Evolutionary conservation across 2,113 vertebrate genomes (phyloP).

Genomic region (Centropristis striata): DNA sequence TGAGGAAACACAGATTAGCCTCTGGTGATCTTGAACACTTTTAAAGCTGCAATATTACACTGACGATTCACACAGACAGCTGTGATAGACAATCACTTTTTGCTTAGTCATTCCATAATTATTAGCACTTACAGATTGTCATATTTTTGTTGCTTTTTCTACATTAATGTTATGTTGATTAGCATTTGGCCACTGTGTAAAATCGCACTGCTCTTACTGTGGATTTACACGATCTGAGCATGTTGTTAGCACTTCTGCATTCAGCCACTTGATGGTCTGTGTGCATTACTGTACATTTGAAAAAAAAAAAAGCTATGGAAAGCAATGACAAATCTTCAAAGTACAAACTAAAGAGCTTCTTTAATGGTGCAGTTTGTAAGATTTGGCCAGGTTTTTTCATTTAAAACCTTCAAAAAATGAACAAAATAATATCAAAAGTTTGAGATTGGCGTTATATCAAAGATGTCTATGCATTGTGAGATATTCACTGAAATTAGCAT

Average conservation of each 20-base stretch:
- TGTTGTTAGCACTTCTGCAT: slow-evolving; percentile 31
- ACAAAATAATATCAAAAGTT: no score
- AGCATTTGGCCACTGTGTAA: slow-evolving; percentile 71
- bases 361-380: no score
- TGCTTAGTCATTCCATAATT: slow-evolving; percentile 58
- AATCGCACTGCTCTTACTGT: slow-evolving; percentile 19
- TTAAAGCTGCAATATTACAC: slow-evolving; percentile 80
- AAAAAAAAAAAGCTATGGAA: no score
- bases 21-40: slow-evolving; percentile 59
- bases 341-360: no score
- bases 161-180: slow-evolving; percentile 52
- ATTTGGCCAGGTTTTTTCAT: no score
- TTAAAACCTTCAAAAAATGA: no score
- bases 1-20: slow-evolving; percentile 42
- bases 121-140: slow-evolving; percentile 59
- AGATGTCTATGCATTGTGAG: no score
- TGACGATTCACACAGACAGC: slow-evolving; percentile 62
- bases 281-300: no score
- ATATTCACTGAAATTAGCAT: no score
- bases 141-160: slow-evolving; percentile 64
- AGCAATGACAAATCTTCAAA: no score
- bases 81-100: slow-evolving; percentile 83
- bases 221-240: neutral
- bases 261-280: slow-evolving; percentile 21
- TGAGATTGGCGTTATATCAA: no score